Base-by-base conservation (phyloP, 35 echinoderm and acorn worm species). In the Heliocidaris erythrogramma region DNA sequence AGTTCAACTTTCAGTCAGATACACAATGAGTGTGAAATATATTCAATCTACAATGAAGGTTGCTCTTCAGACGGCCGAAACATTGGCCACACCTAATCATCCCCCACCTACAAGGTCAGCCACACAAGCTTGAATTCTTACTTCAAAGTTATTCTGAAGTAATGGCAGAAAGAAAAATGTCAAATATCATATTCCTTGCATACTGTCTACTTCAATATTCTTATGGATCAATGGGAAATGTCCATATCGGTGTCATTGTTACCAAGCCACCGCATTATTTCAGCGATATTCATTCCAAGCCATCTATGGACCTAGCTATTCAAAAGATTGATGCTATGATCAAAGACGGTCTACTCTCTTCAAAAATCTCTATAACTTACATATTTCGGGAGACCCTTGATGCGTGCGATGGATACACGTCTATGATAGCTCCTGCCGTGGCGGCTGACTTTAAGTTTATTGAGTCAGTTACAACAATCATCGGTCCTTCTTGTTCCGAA, bases 401-500 rank as follows among this genome's bases (percentile, higher is more conserved):
- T 31, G n/a, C 84, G 4, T 95, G 94, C 30, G 49, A 86, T 49
- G 50, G 29, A 10, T 30, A 32, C 49, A 56, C 30, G 10, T 13
- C 86, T 27, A 95, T 86, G 69, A 59, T 48, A 16, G 94, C 94
- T 49, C 69, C 69, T 9, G 94, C 69, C 12, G 30, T 86, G 21
- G 85, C 69, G 5, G 86, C 85, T 21, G 86, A 88, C 16, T 47
- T 95, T 21, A 47, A 95, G 29, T 49, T 32, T 32, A 32, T 13
- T 18, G 32, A 95, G 21, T 47, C 31, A 5, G 17, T 95, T 5
- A 52, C 31, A 27, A 21, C 48, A 11, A 59, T 95, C 94, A 49
- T 95, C 17, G 94, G 94, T 5, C 86, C 94, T 35, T 48, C 86
- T 16, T 95, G 94, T 91, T 53, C 49, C 10, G 78, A 48, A 48